Evolutionary conservation across 1,140 invertebrate genomes (phyloP).

Genomic region (Prorops nasuta): DNA sequence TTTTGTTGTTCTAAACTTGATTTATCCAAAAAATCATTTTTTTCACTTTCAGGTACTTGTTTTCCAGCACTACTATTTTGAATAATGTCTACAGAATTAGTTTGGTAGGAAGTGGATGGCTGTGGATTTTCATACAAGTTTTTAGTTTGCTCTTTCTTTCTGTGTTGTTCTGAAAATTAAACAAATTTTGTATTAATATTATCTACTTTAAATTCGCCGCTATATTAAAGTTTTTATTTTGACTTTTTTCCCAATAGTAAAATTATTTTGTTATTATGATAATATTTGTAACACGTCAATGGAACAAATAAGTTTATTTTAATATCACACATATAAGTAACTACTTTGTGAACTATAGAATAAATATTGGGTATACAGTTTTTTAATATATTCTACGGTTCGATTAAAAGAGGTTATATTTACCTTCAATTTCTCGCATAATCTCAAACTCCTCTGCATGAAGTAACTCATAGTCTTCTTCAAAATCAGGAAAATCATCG

Average conservation of each 20-base stretch:
- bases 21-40: no score
- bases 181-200: no score
- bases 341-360: not conserved
- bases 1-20: no score
- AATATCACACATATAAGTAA: not conserved
- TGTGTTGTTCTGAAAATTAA: not conserved
- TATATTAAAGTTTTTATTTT: no score
- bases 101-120: not conserved
- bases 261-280: not conserved
- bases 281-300: not conserved
- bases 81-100: not conserved
- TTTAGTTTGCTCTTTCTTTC: no score
- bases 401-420: constrained; percentile 32
- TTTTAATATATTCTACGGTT: not conserved
- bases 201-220: no score
- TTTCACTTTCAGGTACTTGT: no score
- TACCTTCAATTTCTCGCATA: constrained; percentile 62
- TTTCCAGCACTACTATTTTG: constrained; percentile 19
- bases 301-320: not conserved
- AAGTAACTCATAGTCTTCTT: constrained; percentile 75
- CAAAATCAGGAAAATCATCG: constrained; percentile 70
- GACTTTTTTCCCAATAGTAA: no score
- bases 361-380: not conserved
- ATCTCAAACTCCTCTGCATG: constrained; percentile 71
- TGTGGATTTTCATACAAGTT: not conserved